Base-by-base conservation (phyloP, 2,888 invertebrate species). In the Trisateles emortualis region DNA sequence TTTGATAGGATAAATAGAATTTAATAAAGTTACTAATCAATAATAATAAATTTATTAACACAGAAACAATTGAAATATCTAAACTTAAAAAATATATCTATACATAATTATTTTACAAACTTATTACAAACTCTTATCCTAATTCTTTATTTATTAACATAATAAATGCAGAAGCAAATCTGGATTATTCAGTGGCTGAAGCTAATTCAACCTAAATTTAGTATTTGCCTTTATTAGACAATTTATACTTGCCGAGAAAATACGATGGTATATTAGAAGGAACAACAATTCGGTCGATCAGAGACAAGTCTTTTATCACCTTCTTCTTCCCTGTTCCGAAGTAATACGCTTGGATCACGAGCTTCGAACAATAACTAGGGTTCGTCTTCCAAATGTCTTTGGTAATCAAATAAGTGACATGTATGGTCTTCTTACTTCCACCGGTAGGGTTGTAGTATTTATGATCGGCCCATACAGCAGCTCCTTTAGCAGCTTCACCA, bases 311-410 rank as follows among this genome's bases (percentile, higher is more conserved):
- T 49, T 56, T 68, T 4, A 85, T 8, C 6, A 84, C 83, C 35
- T 74, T 72, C 33, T 70, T 78, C 0, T 65, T 71, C 0, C 81
- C 81, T 0, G 81, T 81, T 2, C 85, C 85, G 29, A 68, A 85
- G 48, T 79, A 83, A 55, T 81, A 86, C 3, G 84, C 81, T 17
- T 84, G 83, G 6, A 85, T 63, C n/a, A 87, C 82, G 1, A 86
- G 66, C 54, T 86, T 87, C 0, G 84, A 85, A 59, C 84, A 84
- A 44, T 86, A 85, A 47, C 85, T 86, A 0, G 85, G 83, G 36
- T 82, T 77, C 0, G 58, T 77, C 0, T 76, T 74, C 64, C 65
- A 69, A 17, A 83, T 64, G n/a, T 80, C 72, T 0, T 76, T 56
- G 8, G 65, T 78, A 1, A 87, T 59, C 49, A 58, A 69, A 45